Conservation (phyloP, 2,113 vertebrate species). For the Oncorhynchus masou region DNA sequence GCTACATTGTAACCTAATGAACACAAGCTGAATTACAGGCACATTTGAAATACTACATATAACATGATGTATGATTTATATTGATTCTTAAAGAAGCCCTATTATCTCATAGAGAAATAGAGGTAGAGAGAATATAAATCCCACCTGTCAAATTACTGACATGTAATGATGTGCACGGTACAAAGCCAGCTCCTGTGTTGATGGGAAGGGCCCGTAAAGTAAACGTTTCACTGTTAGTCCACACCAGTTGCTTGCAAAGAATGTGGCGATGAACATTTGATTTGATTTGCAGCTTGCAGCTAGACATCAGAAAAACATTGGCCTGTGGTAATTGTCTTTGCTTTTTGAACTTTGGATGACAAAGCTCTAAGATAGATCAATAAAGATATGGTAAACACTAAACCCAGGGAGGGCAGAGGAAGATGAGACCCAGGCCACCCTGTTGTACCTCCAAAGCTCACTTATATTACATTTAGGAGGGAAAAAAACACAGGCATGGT, state of each 20-base stretch:
- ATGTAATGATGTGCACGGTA: conserved; percentile 36
- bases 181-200: conserved; percentile 16
- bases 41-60: no score
- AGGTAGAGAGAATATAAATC: conserved; percentile 35
- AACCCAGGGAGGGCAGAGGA: conserved; percentile 44
- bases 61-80: no score
- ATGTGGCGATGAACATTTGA: conserved; percentile 28
- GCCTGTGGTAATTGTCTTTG: conserved; percentile 48
- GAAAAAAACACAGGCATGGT: conserved; percentile 18
- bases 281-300: conserved; percentile 42
- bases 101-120: no score
- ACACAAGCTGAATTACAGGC: no score
- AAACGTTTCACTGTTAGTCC: no score
- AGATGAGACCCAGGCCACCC: conserved; percentile 36
- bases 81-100: no score
- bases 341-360: conserved; percentile 56
- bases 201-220: neutral
- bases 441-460: conserved; percentile 64
- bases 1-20: no score
- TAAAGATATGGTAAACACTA: conserved; percentile 58
- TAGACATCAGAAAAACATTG: conserved; percentile 60
- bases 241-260: conserved; percentile 34
- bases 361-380: conserved; percentile 56
- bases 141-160: conserved; percentile 38
- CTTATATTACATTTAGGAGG: conserved; percentile 65